A percentile compares a stretch with the other conserved stretches of the same genome.
phyloP scores from a whole-genome alignment of 1,140 invertebrate genomes.

The Popillia japonica region DNA sequence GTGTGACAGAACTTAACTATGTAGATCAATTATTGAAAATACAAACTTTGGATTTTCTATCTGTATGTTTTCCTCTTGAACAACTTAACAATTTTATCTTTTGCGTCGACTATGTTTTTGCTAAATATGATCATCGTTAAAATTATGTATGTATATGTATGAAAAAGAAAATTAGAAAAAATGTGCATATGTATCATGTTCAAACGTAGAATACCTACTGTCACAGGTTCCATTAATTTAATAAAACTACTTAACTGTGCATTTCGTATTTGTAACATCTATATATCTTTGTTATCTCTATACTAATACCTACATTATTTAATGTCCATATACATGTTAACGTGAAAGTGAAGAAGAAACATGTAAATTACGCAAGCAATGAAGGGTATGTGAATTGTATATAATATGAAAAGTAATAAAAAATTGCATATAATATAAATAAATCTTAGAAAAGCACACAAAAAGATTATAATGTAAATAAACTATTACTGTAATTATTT shows the following conservation, averaged over 20 bases:
- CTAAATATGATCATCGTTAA: neutral
- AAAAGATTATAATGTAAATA: conserved; percentile 11
- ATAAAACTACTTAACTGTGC: conserved; percentile 5
- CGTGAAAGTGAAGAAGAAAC: neutral
- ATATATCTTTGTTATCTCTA: conserved; percentile 10
- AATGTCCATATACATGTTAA: conserved; percentile 14
- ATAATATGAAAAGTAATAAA: conserved; percentile 3
- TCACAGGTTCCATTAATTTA: conserved; percentile 7
- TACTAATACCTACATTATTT: conserved; percentile 11
- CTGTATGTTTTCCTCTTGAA: neutral
- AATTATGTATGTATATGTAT: neutral
- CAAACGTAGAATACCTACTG: neutral
- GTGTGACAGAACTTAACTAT: too few species aligned
- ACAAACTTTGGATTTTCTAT: too few species aligned
- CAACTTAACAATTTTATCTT: neutral
- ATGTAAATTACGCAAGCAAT: conserved; percentile 4
- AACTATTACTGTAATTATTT: conserved; percentile 16
- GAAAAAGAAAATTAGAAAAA: neutral
- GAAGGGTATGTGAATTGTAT: conserved; percentile 11
- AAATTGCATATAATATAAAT: conserved; percentile 13
- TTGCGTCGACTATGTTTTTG: neutral
- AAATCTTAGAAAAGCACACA: neutral
- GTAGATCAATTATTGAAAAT: too few species aligned
- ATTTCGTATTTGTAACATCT: conserved; percentile 16
- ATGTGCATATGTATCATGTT: neutral